Evolutionary conservation across 2,888 invertebrate genomes (phyloP).

Genomic region (Caenorhabditis sp.): DNA sequence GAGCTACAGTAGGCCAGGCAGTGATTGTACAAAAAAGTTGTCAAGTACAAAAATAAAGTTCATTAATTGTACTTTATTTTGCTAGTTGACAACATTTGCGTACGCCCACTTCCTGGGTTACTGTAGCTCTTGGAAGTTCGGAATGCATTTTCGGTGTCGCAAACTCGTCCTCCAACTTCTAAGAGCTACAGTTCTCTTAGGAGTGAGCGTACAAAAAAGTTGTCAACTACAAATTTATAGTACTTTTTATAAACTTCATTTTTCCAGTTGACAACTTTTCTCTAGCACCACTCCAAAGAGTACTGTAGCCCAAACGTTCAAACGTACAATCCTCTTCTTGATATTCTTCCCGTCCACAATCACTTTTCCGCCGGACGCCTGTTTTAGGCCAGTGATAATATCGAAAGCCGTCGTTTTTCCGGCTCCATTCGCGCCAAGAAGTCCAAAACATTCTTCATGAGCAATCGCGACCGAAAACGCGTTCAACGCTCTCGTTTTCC

Average conservation of each 20-base stretch:
- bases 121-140: too few species aligned
- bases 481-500: conserved; percentile 60
- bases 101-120: too few species aligned
- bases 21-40: too few species aligned
- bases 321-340: neutral
- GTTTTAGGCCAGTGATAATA: conserved; percentile 68
- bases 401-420: conserved; percentile 77
- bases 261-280: neutral
- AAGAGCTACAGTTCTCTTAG: too few species aligned
- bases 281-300: neutral
- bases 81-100: too few species aligned
- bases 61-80: too few species aligned
- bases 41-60: too few species aligned
- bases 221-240: neutral
- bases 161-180: too few species aligned
- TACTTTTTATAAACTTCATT: neutral
- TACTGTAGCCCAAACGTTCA: too few species aligned
- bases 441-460: conserved; percentile 73
- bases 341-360: neutral
- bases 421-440: conserved; percentile 71
- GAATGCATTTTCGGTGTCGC: too few species aligned
- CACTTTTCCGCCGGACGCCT: neutral
- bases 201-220: too few species aligned
- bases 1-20: too few species aligned
- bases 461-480: conserved; percentile 66